Evolutionary conservation across 2,888 invertebrate species (phyloP), one percentile per base, ranked within the genome.

Genomic region (Leptinotarsa peninsularis): DNA sequence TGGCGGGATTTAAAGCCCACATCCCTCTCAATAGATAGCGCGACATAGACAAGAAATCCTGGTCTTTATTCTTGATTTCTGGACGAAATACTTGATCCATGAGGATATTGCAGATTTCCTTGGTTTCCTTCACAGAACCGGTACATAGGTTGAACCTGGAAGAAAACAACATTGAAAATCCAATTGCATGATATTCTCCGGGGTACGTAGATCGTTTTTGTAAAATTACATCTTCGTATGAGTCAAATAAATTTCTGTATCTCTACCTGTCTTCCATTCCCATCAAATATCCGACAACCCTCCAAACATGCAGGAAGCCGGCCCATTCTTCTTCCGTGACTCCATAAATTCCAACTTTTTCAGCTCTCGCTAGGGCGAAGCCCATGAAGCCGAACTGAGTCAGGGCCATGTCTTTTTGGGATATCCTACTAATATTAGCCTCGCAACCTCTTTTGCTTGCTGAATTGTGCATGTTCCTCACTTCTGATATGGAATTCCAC

Each of bases 371-470:
- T 0, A 95, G 85, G 1, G 92, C 89, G 80, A 93, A 93, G 0
- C 96, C 97, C 84, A 97, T 91, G 85, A 97, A 97, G 3, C 96
- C 96, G 85, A 95, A 95, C 87, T 95, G 96, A 0, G 97, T 96
- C 15, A 97, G 87, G 0, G 94, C 94, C 91, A 98, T 92, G 85
- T 97, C 96, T 80, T 93, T 91, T 86, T 97, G 97, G 0, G 94
- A 93, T 52, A 97, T 93, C 58, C 90, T 89, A 0, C 91, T 91
- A 1, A 90, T 79, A 7, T 91, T 79, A 88, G 43, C 21, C 14
- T 10, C 43, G 54, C 58, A 70, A 52, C 91, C 89, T 76, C 89
- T 87, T 21, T 90, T 89, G 66, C 92, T 92, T 0, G 93, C 93
- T 1, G 90, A 89, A 56, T 93, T 88, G 84, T 96, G 96, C 2